phyloP scores from a whole-genome alignment of 2,797 vertebrate genomes.

The Clarias pachynema region DNA sequence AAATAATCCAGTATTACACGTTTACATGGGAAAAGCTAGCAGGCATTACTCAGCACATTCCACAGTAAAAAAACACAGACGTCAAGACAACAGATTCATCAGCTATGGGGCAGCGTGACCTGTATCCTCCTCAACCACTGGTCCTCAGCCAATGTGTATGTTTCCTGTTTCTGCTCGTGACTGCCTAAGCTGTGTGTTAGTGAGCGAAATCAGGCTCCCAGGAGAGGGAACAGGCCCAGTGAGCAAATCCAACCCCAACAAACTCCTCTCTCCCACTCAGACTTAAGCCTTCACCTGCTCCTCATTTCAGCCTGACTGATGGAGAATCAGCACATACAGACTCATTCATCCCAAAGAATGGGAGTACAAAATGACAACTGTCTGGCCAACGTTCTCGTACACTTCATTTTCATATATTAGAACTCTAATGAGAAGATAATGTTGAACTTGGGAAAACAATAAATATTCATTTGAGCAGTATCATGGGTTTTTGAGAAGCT shows the following conservation, averaged over 20 bases:
- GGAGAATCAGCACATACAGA: constrained; percentile 20
- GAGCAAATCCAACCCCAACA: constrained; percentile 34
- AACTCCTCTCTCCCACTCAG: constrained; percentile 39
- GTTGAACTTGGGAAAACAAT: background rate
- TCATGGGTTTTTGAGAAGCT: background rate
- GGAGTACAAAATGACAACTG: background rate
- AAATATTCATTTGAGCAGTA: background rate
- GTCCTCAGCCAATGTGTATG: constrained; percentile 27
- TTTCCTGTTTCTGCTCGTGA: constrained; percentile 41
- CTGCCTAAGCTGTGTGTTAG: constrained; percentile 38
- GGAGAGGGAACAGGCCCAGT: constrained; percentile 26
- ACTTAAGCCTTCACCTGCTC: constrained; percentile 39
- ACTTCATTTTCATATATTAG: background rate
- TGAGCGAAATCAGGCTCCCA: constrained; percentile 39
- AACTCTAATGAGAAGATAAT: constrained; percentile 5
- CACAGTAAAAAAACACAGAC: background rate
- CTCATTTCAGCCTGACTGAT: constrained; percentile 38
- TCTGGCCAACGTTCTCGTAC: background rate
- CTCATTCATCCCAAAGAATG: constrained; percentile 14
- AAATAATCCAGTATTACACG: background rate
- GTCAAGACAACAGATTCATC: constrained; percentile 1
- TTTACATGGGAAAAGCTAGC: background rate
- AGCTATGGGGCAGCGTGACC: constrained; percentile 29
- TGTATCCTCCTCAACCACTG: constrained; percentile 29
- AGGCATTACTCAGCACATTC: background rate